phyloP scores from a whole-genome alignment of 2,113 vertebrate species.

The Rhabdornis inornatus region DNA sequence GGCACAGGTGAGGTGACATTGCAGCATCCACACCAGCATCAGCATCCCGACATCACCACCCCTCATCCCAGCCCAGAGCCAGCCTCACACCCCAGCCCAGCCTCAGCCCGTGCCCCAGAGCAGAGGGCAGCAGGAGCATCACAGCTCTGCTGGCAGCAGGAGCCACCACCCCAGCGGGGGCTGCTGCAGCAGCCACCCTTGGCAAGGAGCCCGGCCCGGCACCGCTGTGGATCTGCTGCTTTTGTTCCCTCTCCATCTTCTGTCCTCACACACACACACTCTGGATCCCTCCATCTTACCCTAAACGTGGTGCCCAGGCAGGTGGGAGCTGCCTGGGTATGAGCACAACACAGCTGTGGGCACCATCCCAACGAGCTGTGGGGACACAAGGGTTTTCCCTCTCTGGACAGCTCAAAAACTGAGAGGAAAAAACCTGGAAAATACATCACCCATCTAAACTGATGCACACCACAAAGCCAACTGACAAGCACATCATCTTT shows the following conservation, averaged over 20 bases:
- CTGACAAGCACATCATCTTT: background rate
- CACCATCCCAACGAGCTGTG: rapidly evolving
- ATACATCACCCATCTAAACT: background rate
- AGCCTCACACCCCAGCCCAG: background rate
- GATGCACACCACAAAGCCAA: background rate
- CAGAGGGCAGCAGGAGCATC: background rate
- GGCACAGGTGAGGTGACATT: background rate
- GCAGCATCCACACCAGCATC: background rate
- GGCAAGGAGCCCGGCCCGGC: conserved; percentile 10
- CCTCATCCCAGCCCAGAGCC: background rate
- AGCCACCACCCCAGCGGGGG: background rate
- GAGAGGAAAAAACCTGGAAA: background rate
- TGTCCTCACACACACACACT: background rate
- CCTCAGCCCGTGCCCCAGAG: background rate
- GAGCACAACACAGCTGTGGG: rapidly evolving
- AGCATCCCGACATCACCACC: background rate
- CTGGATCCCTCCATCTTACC: background rate
- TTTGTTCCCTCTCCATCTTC: conserved; percentile 25
- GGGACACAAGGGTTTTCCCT: background rate
- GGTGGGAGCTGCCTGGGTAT: rapidly evolving
- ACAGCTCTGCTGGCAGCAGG: background rate
- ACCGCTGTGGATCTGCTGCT: background rate
- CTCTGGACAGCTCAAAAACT: background rate
- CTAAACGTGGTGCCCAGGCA: background rate
- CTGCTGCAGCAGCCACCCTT: conserved; percentile 46